Evolutionary conservation across 1,140 invertebrate genomes (phyloP), one percentile per base, ranked within the genome.

Genomic region (Coenobita brevimanus): DNA sequence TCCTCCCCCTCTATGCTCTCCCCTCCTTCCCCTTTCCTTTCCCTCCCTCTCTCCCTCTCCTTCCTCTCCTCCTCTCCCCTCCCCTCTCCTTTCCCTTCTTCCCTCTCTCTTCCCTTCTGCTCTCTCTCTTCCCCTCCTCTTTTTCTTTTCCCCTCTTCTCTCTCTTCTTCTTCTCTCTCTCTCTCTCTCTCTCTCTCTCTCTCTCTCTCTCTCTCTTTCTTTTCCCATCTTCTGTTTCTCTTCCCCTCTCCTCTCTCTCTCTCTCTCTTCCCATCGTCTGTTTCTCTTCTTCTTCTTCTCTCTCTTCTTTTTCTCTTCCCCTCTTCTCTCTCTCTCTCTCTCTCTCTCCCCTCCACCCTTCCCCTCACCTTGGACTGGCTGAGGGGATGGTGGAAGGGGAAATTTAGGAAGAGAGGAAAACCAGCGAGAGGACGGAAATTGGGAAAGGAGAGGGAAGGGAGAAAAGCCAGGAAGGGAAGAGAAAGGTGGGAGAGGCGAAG

Each of bases 281-380:
- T 3, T 64, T 3, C 30, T 3, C 30, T 3, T 57, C n/a, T 10
- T 64, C 3, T 64, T 30, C 30, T 3, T 17, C 17, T 64, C 3
- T 64, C 62, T 64, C 3, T 17, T 30, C 30, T 3, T 17, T 30
- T 64, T 3, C 3, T 30, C 30, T 30, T 64, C 62, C 30, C 62
- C 30, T 30, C 30, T 30, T 64, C 62, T 64, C 62, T 64, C 62
- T 64, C 62, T 64, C 62, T 64, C 62, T 64, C 62, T 64, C 62
- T 64, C n/a, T n/a, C n/a, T n/a, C n/a, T n/a, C n/a, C n/a, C n/a
- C n/a, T n/a, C n/a, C n/a, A n/a, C n/a, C n/a, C n/a, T n/a, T n/a
- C n/a, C n/a, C n/a, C n/a, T n/a, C n/a, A n/a, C n/a, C n/a, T n/a
- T n/a, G n/a, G n/a, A n/a, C n/a, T n/a, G n/a, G n/a, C n/a, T n/a